Conservation (phyloP, 1,140 invertebrate genomes). For the Neodiprion fabricii region DNA sequence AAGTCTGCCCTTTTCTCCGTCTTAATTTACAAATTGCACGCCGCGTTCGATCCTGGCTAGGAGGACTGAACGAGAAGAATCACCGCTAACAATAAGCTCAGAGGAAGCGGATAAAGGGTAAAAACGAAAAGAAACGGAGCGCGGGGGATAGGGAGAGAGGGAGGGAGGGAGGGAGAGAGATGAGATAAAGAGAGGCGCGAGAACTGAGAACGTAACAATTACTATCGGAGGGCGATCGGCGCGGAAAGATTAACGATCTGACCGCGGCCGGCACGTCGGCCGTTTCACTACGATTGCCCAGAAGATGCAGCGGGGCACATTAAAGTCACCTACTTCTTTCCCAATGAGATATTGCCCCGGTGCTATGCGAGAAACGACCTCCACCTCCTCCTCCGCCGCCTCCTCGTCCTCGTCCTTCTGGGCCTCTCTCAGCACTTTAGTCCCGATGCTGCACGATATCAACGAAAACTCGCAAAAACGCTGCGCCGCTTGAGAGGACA, state of each 20-base stretch:
- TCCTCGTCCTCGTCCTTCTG: constrained; percentile 11
- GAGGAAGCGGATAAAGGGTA: background rate
- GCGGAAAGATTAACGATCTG: constrained; percentile 62
- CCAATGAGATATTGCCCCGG: constrained; percentile 35
- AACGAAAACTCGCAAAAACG: constrained; percentile 17
- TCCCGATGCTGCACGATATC: constrained; percentile 38
- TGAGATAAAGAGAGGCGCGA: constrained; percentile 44
- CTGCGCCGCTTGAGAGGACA: background rate
- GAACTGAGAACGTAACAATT: constrained; percentile 63
- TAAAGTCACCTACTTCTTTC: constrained; percentile 60
- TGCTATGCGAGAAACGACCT: background rate
- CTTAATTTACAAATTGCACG: too few relatives aligned
- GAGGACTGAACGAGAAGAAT: background rate
- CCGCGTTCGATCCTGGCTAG: too few relatives aligned
- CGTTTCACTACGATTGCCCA: constrained; percentile 55
- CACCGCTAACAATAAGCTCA: background rate
- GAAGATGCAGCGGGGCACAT: constrained; percentile 45
- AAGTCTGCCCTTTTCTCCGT: too few relatives aligned
- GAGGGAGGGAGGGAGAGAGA: background rate
- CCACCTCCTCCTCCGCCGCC: constrained; percentile 15
- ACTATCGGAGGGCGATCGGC: constrained; percentile 62
- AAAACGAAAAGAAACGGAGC: constrained; percentile 15
- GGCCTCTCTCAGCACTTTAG: background rate
- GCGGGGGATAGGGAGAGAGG: constrained; percentile 21
- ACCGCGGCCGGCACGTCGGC: constrained; percentile 55